Base-by-base conservation (phyloP, 2,888 invertebrate species). In the Caenorhabditis angaria region DNA sequence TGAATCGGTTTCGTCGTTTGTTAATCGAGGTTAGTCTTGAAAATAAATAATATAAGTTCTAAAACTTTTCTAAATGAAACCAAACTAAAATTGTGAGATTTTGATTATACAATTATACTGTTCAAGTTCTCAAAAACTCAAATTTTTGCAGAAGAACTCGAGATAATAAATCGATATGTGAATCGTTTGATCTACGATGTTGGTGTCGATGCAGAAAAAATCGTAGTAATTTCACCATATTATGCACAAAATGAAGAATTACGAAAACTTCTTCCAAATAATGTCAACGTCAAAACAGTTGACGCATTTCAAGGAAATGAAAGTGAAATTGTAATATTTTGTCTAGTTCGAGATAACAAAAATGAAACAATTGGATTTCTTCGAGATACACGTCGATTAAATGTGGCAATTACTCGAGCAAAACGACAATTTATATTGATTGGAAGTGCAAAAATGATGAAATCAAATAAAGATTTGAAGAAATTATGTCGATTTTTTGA, bases 261-360 rank as follows among this genome's bases (percentile, higher is more conserved):
- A 2, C 64, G 68, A 28, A 47, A 35, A 25, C 58, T 72, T 22
- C 48, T 54, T 4, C 65, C 61, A 35, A 55, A 41, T 0, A 62
- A 35, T 0, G 69, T 73, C 18, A 60, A 57, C n/a, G 61, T 73
- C 18, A 73, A 69, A 25, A 65, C 73, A n/a, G 77, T 76, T 1
- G 76, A 77, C 41, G 77, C 64, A 4, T 81, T 77, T 56, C 76
- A 81, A 70, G 81, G 81, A 5, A 76, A 80, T 20, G 78, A 81
- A 56, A 57, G 62, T n/a, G 72, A 81, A 50, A 70, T 81, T 41
- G 69, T 81, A 54, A 62, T 81, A 41, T 81, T 81, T 54, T 71
- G 76, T 25, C 53, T 77, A n/a, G 81, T 81, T 27, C 66, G 81
- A 41, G 70, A 78, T 32, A 81, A 81, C 57, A n/a, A 61, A n/a